Base-by-base conservation (phyloP, 2,113 vertebrate genomes). In the Heterocephalus glaber region DNA sequence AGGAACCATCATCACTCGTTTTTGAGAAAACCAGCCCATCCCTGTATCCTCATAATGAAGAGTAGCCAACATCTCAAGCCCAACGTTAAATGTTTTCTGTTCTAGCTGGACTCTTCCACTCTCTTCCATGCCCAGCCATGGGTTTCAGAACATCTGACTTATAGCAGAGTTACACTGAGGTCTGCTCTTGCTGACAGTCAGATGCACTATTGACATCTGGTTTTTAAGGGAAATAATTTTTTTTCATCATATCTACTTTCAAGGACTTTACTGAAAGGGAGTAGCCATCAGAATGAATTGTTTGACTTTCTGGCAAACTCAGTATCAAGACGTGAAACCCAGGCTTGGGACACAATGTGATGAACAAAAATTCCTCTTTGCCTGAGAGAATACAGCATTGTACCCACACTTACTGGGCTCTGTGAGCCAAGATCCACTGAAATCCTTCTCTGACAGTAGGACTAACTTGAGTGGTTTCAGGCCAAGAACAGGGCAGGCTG, bases 251-350 rank as follows among this genome's bases (percentile, higher is more conserved):
- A 97, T 97, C 97, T 97, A 96, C 92, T 97, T 95, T 97, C 96
- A 97, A 97, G 56, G 89, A 97, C 98, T 97, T 97, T 84, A 74
- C 84, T 93, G 24, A 92, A 98, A 95, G 19, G 5, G 7, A 65
- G 4, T 66, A 93, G 94, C 96, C 97, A 97, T 98, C 97, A 98
- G 98, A 97, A 98, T 44, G 98, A 98, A 99, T 98, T 97, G 98
- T 93, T 83, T 96, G 96, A 96, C 97, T 98, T 97, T 98, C 97
- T 98, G 94, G 74, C 56, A 97, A 98, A 98, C 94, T 97, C 97
- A 97, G 76, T 97, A 95, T 96, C 95, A 96, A 98, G 97, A 98
- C 95, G 98, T 98, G 98, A 96, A 98, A 94, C 79, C 97, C 89
- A 97, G 97, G 82, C 97, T 97, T 97, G 95, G 84, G 44, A 90